These are phyloP conservation scores for Eremobia ochroleuca DNA, from an alignment of 2,888 invertebrate genomes.

Conservation along the genomic window DNA sequence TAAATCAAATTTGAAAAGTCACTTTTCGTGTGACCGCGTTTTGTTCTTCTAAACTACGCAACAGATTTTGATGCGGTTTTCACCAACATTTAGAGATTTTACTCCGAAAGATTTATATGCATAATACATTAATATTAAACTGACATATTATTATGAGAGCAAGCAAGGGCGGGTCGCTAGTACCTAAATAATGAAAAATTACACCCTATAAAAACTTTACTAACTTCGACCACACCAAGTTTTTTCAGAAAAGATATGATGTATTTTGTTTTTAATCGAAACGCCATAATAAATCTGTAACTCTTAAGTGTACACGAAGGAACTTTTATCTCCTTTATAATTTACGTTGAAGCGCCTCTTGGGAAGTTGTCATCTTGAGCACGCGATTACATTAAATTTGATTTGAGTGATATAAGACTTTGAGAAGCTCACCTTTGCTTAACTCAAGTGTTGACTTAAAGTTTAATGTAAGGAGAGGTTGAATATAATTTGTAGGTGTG, in stretches of 20 bases:
- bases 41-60: too few species aligned
- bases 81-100: too few species aligned
- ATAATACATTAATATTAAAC: not conserved
- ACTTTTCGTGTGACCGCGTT: too few species aligned
- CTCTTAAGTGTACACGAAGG: not conserved
- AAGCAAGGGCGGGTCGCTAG: not conserved
- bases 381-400: conserved; percentile 50
- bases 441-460: conserved; percentile 29
- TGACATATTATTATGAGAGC: not conserved
- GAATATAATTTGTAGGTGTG: not conserved
- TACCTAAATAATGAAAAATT: not conserved
- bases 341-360: conserved; percentile 27
- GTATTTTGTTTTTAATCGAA: conserved; percentile 19
- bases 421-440: conserved; percentile 25
- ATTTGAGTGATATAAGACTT: conserved; percentile 57
- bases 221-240: not conserved
- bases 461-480: conserved; percentile 3
- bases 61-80: too few species aligned
- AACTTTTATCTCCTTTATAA: conserved; percentile 35
- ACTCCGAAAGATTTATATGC: too few species aligned
- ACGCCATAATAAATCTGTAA: conserved; percentile 15
- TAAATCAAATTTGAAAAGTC: too few species aligned
- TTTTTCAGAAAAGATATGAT: not conserved
- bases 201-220: not conserved
- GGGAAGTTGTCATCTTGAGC: conserved; percentile 35